A percentile compares a stretch with the other conserved stretches of the same genome.
phyloP scores from a whole-genome alignment of 2,797 vertebrate species.

The Sebastes umbrosus region DNA sequence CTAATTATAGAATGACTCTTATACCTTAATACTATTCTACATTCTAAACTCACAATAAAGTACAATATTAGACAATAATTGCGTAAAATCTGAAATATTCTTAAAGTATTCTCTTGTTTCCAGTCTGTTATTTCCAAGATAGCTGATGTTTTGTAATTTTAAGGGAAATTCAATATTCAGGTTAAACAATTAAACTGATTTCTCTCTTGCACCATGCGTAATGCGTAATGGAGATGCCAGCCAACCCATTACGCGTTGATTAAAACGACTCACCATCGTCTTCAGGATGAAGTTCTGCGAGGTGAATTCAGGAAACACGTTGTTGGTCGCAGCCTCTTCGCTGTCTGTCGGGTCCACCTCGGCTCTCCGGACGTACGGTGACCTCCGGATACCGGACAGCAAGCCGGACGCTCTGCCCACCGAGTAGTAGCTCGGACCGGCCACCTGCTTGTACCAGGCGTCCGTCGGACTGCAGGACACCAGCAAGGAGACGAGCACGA shows the following conservation, averaged over 20 bases:
- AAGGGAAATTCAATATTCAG: not conserved
- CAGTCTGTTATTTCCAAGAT: not conserved
- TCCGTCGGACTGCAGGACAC: constrained; percentile 63
- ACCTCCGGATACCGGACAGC: constrained; percentile 81
- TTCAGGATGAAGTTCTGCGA: constrained; percentile 39
- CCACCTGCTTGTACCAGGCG: constrained; percentile 84
- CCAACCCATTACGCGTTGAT: not conserved
- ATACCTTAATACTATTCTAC: not conserved
- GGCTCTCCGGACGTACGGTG: constrained; percentile 69
- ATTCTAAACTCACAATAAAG: not conserved
- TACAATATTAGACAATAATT: not conserved
- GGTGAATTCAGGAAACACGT: not conserved
- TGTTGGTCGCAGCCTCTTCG: constrained; percentile 20
- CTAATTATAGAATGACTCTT: no score
- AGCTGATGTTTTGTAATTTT: accelerated
- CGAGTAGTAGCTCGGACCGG: constrained; percentile 80
- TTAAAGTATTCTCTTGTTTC: not conserved
- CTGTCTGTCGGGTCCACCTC: constrained; percentile 42
- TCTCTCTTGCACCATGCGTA: not conserved
- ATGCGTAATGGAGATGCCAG: not conserved
- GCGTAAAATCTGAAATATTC: not conserved
- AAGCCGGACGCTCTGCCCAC: constrained; percentile 88
- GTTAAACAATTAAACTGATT: not conserved
- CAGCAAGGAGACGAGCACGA: constrained; percentile 60
- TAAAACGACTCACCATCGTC: constrained; percentile 73